Conservation (phyloP, 1,140 invertebrate species). For the Tetranychus cinnabarinus region DNA sequence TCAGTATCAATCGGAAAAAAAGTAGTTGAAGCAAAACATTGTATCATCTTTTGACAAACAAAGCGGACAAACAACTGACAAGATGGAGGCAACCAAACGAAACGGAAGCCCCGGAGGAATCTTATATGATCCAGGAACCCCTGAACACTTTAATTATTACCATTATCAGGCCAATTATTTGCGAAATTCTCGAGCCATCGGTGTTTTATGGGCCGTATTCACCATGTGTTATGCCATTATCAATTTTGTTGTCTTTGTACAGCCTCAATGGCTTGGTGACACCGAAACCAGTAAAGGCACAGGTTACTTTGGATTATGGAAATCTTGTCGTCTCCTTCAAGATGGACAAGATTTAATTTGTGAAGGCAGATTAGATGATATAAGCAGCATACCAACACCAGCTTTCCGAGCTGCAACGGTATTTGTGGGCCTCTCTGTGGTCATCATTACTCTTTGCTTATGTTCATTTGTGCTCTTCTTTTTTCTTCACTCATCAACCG, state of each 20-base stretch:
- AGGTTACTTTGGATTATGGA: slow-evolving; percentile 77
- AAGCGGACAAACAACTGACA: neutral
- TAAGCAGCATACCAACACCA: slow-evolving; percentile 50
- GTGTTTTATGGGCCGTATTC: slow-evolving; percentile 87
- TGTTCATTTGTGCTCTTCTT: slow-evolving; percentile 74
- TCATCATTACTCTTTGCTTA: slow-evolving; percentile 58
- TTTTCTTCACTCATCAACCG: slow-evolving; percentile 74
- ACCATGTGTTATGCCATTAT: slow-evolving; percentile 87
- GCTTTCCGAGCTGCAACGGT: slow-evolving; percentile 55
- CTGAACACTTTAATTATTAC: slow-evolving; percentile 1
- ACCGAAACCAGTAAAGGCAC: slow-evolving; percentile 49
- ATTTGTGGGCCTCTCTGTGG: slow-evolving; percentile 58
- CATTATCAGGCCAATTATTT: slow-evolving; percentile 68
- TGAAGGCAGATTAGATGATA: slow-evolving; percentile 54
- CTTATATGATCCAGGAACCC: neutral
- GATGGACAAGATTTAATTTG: slow-evolving; percentile 33
- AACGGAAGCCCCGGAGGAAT: neutral
- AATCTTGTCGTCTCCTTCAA: slow-evolving; percentile 37
- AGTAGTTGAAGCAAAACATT: neutral
- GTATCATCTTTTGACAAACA: neutral
- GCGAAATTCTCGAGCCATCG: slow-evolving; percentile 81
- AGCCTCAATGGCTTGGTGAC: slow-evolving; percentile 76
- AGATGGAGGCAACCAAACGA: neutral
- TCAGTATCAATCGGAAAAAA: neutral
- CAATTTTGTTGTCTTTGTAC: slow-evolving; percentile 73